Conservation (phyloP, 2,797 vertebrate genomes). For the Scolopax rusticola region DNA sequence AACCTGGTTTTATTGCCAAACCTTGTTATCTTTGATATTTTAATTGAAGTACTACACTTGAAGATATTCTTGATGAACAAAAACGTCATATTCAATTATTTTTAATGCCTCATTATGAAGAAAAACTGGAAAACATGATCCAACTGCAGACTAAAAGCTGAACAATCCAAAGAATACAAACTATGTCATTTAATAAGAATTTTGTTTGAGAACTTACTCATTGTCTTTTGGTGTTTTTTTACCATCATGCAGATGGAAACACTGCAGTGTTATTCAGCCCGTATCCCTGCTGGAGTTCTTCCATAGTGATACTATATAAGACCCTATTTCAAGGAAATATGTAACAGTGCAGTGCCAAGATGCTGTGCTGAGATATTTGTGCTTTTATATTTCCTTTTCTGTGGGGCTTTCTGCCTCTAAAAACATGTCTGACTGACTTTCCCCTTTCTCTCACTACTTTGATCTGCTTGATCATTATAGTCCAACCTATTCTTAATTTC, state of each 20-base stretch:
- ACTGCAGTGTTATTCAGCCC: neutral
- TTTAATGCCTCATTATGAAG: neutral
- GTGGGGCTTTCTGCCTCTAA: neutral
- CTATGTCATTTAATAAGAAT: neutral
- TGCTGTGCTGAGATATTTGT: neutral
- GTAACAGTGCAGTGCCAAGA: neutral
- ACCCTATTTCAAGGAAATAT: neutral
- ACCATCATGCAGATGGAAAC: neutral
- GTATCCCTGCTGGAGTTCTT: neutral
- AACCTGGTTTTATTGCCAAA: neutral
- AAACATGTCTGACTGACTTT: neutral
- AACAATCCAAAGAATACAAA: neutral
- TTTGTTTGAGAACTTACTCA: neutral
- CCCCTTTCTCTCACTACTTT: neutral
- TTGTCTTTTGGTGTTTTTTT: neutral
- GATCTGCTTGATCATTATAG: neutral
- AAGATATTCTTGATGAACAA: neutral
- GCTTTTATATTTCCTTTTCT: slow-evolving; percentile 10
- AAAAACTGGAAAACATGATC: neutral
- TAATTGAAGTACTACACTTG: neutral
- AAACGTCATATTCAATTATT: neutral
- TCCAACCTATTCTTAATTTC: neutral
- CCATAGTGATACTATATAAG: neutral
- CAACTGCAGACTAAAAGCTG: neutral
- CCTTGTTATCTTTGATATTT: neutral